These are phyloP conservation scores for Nebria salina DNA, from an alignment of 2,888 invertebrate genomes.

Conservation along the genomic window DNA sequence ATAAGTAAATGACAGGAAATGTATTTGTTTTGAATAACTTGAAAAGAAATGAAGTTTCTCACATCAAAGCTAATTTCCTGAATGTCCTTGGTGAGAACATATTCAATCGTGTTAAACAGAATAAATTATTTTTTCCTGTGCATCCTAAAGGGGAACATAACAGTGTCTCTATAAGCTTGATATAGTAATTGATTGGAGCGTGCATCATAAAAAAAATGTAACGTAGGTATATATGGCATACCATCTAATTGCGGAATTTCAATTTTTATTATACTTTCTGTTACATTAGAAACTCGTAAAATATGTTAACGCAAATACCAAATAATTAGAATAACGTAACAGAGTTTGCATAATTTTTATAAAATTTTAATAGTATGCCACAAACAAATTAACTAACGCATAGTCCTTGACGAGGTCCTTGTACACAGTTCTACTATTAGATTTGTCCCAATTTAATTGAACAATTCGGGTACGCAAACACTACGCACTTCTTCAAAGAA, in stretches of 20 bases:
- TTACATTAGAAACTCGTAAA: not conserved
- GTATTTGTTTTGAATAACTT: slow-evolving; percentile 26
- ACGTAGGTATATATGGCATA: not conserved
- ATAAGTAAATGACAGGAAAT: slow-evolving; percentile 36
- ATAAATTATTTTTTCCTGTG: slow-evolving; percentile 39
- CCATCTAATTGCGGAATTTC: not conserved
- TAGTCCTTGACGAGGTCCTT: not conserved
- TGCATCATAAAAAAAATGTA: not conserved
- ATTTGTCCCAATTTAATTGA: not conserved
- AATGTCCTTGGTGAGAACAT: slow-evolving; percentile 32
- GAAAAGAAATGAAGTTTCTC: slow-evolving; percentile 19
- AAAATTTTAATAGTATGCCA: not conserved
- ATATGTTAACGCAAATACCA: not conserved
- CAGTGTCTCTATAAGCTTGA: not conserved
- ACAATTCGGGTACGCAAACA: not conserved
- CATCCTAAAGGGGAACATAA: slow-evolving; percentile 3
- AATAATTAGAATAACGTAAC: not conserved
- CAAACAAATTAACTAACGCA: not conserved
- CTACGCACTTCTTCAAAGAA: not conserved
- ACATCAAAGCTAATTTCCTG: not conserved
- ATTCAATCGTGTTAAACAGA: slow-evolving; percentile 23
- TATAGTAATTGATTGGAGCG: not conserved
- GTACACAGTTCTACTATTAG: not conserved
- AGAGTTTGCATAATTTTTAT: not conserved
- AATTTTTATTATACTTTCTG: not conserved